phyloP scores from a whole-genome alignment of 2,888 invertebrate species.

The Ochropacha duplaris region DNA sequence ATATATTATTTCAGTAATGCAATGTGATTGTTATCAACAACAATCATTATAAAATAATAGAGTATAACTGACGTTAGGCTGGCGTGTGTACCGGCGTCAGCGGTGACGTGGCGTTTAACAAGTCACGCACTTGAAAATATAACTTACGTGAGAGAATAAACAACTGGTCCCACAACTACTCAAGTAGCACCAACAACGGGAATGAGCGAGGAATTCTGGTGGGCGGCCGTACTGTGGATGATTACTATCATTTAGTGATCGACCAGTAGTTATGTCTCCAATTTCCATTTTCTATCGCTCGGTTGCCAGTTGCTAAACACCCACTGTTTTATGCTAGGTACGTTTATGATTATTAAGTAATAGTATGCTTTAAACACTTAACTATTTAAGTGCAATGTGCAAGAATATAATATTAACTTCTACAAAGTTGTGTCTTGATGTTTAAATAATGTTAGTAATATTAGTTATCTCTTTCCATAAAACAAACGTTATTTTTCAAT shows the following conservation, averaged over 20 bases:
- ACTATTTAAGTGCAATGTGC: neutral
- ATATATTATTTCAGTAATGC: neutral
- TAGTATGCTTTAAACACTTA: neutral
- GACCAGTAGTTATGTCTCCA: conserved; percentile 32
- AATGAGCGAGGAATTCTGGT: conserved; percentile 41
- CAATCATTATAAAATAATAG: neutral
- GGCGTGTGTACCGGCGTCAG: conserved; percentile 22
- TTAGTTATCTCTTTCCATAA: no score
- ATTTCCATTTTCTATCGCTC: conserved; percentile 9
- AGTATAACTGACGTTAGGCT: conserved; percentile 16
- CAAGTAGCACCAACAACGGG: conserved; percentile 33
- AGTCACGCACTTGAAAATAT: conserved; percentile 63
- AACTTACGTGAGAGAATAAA: conserved; percentile 53
- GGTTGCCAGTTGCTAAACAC: neutral
- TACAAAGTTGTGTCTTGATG: no score
- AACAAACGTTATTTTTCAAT: no score
- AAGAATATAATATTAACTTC: no score
- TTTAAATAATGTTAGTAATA: no score
- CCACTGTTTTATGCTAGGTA: neutral
- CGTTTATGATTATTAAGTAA: neutral
- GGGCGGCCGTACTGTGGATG: conserved; percentile 39
- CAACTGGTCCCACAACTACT: conserved; percentile 38
- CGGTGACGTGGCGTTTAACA: conserved; percentile 53
- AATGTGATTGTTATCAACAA: neutral
- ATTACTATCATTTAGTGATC: conserved; percentile 46